Percentiles rank a stretch among this genome's conserved stretches.
Conservation (phyloP, 2,888 invertebrate genomes). For the Glomeris marginata region DNA sequence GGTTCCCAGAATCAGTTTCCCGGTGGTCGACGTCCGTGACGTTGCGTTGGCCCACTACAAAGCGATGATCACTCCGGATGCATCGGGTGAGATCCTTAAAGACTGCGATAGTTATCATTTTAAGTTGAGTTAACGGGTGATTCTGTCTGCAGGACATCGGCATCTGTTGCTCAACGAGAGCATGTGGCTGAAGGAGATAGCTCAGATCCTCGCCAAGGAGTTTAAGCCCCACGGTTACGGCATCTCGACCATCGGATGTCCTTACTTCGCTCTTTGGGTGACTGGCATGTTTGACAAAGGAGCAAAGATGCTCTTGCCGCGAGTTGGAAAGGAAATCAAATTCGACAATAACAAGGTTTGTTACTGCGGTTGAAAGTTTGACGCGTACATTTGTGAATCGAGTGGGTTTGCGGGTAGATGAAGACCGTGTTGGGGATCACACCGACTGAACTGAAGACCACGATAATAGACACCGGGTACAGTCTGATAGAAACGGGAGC, state of each 20-base stretch:
- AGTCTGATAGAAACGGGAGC: conserved; percentile 36
- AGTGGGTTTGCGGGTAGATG: conserved; percentile 25
- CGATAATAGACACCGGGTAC: conserved; percentile 37
- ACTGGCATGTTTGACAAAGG: conserved; percentile 30
- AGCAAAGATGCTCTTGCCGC: conserved; percentile 31
- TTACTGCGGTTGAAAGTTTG: neutral
- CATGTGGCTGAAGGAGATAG: conserved; percentile 36
- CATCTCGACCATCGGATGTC: conserved; percentile 29
- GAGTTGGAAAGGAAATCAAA: conserved; percentile 26
- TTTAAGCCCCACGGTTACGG: conserved; percentile 35
- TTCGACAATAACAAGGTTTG: conserved; percentile 29
- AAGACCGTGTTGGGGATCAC: conserved; percentile 32
- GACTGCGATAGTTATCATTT: neutral
- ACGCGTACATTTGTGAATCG: neutral
- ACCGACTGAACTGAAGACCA: conserved; percentile 30
- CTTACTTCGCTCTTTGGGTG: conserved; percentile 29
- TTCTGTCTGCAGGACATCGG: conserved; percentile 20
- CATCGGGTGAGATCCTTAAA: conserved; percentile 28
- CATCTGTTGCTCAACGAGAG: conserved; percentile 30
- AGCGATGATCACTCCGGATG: conserved; percentile 33
- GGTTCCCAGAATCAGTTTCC: conserved; percentile 32
- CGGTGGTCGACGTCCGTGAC: conserved; percentile 37
- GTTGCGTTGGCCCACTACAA: conserved; percentile 36
- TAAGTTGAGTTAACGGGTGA: neutral
- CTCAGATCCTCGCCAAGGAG: conserved; percentile 32